phyloP scores from a whole-genome alignment of 2,113 vertebrate species.

The Tauraco erythrolophus region DNA sequence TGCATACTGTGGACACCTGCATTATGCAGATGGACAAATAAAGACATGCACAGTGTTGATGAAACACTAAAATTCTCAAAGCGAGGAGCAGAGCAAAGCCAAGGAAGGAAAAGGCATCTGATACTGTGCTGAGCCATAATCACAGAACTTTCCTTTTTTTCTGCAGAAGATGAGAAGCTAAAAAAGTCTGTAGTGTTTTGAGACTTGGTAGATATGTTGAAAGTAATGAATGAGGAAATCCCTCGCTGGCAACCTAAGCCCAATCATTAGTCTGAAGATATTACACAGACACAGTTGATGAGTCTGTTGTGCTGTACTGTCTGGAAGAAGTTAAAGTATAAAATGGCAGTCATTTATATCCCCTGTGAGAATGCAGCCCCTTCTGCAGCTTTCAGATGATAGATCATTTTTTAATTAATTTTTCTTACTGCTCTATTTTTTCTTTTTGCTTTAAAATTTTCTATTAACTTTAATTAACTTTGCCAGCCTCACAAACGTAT shows the following conservation, averaged over 20 bases:
- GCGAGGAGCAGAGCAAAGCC: background rate
- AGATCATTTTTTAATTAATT: slow-evolving; percentile 35
- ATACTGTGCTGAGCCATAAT: background rate
- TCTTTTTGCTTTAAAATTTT: background rate
- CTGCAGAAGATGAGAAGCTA: background rate
- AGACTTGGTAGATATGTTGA: background rate
- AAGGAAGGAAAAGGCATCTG: background rate
- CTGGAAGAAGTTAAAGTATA: slow-evolving; percentile 33
- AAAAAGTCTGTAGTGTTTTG: background rate
- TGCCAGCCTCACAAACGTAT: background rate
- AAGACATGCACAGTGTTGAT: background rate
- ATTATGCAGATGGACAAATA: background rate
- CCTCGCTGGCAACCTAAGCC: slow-evolving; percentile 17
- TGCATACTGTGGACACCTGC: background rate
- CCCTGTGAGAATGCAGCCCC: background rate
- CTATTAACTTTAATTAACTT: slow-evolving; percentile 28
- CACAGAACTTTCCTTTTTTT: background rate
- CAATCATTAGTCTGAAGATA: slow-evolving; percentile 36
- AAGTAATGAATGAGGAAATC: slow-evolving; percentile 52
- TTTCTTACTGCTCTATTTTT: background rate
- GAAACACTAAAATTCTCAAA: background rate
- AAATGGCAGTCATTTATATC: slow-evolving; percentile 44
- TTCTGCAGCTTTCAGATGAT: slow-evolving; percentile 2
- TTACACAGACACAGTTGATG: slow-evolving; percentile 38
- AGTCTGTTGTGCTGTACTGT: slow-evolving; percentile 33